A percentile compares a stretch with the other conserved stretches of the same genome.
phyloP scores from a whole-genome alignment of 2,113 vertebrate species.

The Eublepharis macularius region DNA sequence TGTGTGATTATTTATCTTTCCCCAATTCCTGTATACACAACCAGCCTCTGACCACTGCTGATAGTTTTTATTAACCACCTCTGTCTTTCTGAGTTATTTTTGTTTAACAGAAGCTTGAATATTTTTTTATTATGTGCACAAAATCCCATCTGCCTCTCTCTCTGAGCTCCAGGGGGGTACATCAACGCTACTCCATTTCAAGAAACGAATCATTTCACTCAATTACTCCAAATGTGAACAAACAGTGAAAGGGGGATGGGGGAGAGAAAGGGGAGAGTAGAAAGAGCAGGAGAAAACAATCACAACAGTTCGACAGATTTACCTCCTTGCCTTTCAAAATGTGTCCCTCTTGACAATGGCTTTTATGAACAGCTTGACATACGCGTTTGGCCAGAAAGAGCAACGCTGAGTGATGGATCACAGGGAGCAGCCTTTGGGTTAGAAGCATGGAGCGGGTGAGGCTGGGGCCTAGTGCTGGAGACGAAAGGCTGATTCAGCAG shows the following conservation, averaged over 20 bases:
- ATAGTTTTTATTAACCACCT: not conserved
- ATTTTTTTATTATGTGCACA: conserved; percentile 48
- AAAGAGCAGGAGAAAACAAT: conserved; percentile 48
- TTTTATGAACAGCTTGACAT: conserved; percentile 51
- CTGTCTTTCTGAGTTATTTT: conserved; percentile 31
- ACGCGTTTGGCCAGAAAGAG: conserved; percentile 15
- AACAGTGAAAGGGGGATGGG: conserved; percentile 39
- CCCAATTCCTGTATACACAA: not conserved
- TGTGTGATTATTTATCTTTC: not conserved
- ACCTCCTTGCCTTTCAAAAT: conserved; percentile 56
- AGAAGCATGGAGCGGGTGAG: not conserved
- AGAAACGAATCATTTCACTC: conserved; percentile 66
- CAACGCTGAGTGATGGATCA: not conserved
- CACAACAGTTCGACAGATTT: conserved; percentile 66
- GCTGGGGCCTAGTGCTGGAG: not conserved
- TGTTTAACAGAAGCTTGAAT: not conserved
- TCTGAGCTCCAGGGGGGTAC: conserved; percentile 36
- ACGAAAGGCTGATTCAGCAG: conserved; percentile 3
- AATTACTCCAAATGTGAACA: conserved; percentile 62
- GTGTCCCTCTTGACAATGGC: conserved; percentile 55
- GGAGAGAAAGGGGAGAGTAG: conserved; percentile 41
- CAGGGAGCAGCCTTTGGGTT: not conserved
- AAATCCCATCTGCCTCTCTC: conserved; percentile 37
- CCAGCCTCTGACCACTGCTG: not conserved
- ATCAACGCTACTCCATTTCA: conserved; percentile 61